A percentile compares a stretch with the other conserved stretches of the same genome.
Conservation (phyloP, 2,113 vertebrate species). For the Bothrops jararaca region DNA sequence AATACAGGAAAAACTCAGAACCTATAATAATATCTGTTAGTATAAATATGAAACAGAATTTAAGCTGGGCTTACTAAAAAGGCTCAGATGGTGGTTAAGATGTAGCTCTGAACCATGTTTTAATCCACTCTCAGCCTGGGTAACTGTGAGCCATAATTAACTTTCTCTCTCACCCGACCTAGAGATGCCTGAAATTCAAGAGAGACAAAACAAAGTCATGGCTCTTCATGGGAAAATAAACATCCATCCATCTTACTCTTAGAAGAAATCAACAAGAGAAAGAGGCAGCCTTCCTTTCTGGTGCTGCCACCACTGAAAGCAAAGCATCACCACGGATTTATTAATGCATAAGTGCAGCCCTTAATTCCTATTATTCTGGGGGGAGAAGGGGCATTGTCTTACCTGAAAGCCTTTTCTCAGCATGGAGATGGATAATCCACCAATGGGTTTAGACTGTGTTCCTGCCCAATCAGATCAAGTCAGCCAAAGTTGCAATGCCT, state of each 20-base stretch:
- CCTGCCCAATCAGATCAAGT: no score
- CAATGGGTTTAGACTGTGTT: no score
- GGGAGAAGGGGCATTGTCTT: no score
- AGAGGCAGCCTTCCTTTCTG: background rate
- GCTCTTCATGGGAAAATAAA: background rate
- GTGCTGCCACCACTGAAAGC: fast-evolving
- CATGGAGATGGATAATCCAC: no score
- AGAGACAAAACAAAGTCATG: background rate
- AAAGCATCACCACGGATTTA: fast-evolving
- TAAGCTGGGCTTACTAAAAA: background rate
- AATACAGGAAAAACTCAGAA: background rate
- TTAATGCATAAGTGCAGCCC: fast-evolving
- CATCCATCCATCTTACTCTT: background rate
- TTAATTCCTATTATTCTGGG: fast-evolving
- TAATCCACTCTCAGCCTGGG: background rate
- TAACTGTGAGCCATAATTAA: background rate
- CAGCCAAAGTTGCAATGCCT: no score
- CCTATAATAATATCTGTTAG: background rate
- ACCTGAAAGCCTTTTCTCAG: no score
- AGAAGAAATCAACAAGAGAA: background rate
- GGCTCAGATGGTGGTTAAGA: background rate
- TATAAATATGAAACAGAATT: background rate
- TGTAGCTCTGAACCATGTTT: background rate
- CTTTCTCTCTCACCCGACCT: background rate
- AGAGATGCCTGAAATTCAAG: background rate